These are phyloP conservation scores for Grallaria varia DNA, from an alignment of 2,113 vertebrate genomes.

Conservation along the genomic window DNA sequence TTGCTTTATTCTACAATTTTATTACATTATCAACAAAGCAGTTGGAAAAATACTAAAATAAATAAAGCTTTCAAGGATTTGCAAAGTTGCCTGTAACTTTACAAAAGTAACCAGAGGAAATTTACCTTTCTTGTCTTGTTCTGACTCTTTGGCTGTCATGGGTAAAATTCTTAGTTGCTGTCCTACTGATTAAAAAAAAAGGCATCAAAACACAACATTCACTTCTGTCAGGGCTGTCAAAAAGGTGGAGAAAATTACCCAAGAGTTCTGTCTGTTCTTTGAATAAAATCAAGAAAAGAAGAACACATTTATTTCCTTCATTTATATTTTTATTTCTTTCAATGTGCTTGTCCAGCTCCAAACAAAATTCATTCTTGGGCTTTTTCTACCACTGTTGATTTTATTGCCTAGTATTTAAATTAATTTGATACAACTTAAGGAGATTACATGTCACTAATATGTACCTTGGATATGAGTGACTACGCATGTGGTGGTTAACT, in stretches of 20 bases:
- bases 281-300: constrained; percentile 11
- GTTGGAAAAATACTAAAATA: background rate
- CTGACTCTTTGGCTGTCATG: constrained; percentile 2
- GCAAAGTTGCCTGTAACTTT: background rate
- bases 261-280: constrained; percentile 21
- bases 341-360: background rate
- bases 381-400: background rate
- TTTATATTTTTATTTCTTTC: constrained; percentile 8
- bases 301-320: background rate
- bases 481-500: background rate
- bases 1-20: background rate
- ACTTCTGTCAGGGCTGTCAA: constrained; percentile 54
- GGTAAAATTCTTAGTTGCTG: constrained; percentile 14
- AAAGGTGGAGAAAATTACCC: constrained; percentile 27
- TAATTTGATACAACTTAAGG: background rate
- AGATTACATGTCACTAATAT: background rate
- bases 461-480: background rate
- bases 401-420: background rate
- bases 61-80: background rate
- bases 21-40: background rate
- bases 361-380: background rate
- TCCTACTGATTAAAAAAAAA: constrained; percentile 29
- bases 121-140: constrained; percentile 32
- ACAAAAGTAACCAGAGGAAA: constrained; percentile 11
- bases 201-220: constrained; percentile 34